These are phyloP conservation scores for Temnopleurus reevesii DNA, from an alignment of 53 echinoderm and acorn worm species.

Conservation along the genomic window DNA sequence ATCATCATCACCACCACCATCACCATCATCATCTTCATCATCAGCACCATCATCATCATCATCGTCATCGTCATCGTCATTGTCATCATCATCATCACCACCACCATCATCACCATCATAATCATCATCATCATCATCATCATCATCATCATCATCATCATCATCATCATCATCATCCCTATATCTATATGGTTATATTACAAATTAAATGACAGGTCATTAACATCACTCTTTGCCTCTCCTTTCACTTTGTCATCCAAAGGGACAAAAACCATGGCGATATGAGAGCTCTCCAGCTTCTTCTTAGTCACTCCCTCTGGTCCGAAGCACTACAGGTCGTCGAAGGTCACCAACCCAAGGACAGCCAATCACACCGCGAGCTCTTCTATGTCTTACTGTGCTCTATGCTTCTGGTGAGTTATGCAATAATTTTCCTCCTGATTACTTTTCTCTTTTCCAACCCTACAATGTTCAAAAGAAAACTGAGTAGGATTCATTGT, in stretches of 20 bases:
- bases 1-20: neutral
- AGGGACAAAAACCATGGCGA: slow-evolving; percentile 33
- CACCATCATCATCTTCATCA: no score
- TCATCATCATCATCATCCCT: no score
- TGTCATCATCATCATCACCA: neutral
- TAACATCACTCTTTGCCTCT: neutral
- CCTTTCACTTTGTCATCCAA: neutral
- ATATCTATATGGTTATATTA: no score
- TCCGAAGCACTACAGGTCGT: slow-evolving; percentile 10
- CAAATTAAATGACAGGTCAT: no score
- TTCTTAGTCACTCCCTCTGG: slow-evolving; percentile 20
- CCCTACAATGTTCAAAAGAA: no score
- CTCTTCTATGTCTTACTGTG: slow-evolving; percentile 40
- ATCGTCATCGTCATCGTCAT: neutral
- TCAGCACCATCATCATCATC: no score
- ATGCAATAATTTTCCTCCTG: neutral
- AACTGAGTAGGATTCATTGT: no score
- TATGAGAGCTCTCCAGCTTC: slow-evolving; percentile 44
- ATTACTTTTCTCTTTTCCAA: no score
- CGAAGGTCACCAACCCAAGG: neutral
- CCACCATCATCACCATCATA: no score
- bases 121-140: no score
- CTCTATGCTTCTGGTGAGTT: slow-evolving; percentile 25
- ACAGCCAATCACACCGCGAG: slow-evolving; percentile 38
- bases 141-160: no score